These are phyloP conservation scores for Drosophila limbata DNA, from an alignment of 2,888 invertebrate genomes.

Conservation along the genomic window DNA sequence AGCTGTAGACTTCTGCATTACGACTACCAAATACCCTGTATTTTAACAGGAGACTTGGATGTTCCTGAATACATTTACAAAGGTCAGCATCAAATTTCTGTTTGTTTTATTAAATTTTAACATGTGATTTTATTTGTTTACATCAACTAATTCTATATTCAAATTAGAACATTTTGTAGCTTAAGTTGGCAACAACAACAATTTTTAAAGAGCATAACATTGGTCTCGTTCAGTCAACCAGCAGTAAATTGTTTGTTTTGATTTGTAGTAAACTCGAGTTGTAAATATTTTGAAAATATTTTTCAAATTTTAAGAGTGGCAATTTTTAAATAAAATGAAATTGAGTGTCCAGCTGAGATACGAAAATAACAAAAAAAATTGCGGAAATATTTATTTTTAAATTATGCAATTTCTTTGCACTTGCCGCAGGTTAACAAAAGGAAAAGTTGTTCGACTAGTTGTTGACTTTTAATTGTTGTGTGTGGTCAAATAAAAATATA, in stretches of 20 bases:
- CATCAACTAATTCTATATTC: neutral
- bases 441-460: slow-evolving; percentile 12
- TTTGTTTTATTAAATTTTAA: neutral
- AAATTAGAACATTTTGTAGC: too few species aligned
- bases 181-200: too few species aligned
- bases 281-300: slow-evolving; percentile 50
- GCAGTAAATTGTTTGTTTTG: slow-evolving; percentile 17
- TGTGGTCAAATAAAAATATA: slow-evolving; percentile 34
- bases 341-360: slow-evolving; percentile 33
- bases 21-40: neutral
- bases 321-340: slow-evolving; percentile 36
- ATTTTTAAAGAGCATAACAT: neutral
- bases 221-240: neutral
- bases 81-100: neutral
- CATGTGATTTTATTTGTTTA: neutral
- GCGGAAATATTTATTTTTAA: slow-evolving; percentile 19
- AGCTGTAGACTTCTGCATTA: neutral
- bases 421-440: slow-evolving; percentile 26
- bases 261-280: slow-evolving; percentile 9
- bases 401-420: slow-evolving; percentile 20
- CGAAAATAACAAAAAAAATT: neutral
- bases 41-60: neutral
- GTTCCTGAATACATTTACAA: neutral
- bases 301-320: slow-evolving; percentile 48
- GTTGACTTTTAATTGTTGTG: slow-evolving; percentile 37